Evolutionary conservation across 2,797 vertebrate genomes (phyloP).

Genomic region (Nyctibius grandis): DNA sequence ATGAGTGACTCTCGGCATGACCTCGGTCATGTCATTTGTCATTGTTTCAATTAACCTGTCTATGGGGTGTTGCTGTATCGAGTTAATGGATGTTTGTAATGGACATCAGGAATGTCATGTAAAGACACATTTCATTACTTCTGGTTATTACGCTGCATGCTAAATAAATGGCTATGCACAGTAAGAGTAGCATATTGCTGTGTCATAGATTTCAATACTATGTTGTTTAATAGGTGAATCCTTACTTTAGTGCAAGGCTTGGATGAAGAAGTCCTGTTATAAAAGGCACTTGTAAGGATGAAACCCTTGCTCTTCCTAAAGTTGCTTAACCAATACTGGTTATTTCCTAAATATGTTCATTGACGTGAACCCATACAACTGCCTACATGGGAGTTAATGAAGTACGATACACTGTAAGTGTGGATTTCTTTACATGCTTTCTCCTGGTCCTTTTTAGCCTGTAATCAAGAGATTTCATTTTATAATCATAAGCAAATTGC

Average conservation of each 20-base stretch:
- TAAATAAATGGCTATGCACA: neutral
- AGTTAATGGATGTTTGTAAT: neutral
- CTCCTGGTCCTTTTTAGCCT: neutral
- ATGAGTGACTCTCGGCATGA: neutral
- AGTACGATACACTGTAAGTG: fast-evolving
- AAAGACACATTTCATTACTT: neutral
- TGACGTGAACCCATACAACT: neutral
- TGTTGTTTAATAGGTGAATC: neutral
- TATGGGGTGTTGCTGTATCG: neutral
- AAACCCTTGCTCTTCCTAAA: neutral
- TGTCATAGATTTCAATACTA: neutral
- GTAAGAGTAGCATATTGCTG: neutral
- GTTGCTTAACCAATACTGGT: neutral
- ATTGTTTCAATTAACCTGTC: neutral
- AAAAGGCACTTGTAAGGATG: neutral
- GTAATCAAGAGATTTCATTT: neutral
- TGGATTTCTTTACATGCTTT: neutral
- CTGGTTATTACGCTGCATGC: neutral
- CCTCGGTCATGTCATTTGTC: neutral
- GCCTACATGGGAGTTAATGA: neutral
- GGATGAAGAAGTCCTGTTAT: neutral
- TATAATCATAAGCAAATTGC: neutral
- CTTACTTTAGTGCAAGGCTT: neutral
- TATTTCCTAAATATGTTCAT: neutral
- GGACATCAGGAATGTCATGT: neutral